These are phyloP conservation scores for Cacatua alba DNA, from an alignment of 2,113 vertebrate species.

Conservation along the genomic window DNA sequence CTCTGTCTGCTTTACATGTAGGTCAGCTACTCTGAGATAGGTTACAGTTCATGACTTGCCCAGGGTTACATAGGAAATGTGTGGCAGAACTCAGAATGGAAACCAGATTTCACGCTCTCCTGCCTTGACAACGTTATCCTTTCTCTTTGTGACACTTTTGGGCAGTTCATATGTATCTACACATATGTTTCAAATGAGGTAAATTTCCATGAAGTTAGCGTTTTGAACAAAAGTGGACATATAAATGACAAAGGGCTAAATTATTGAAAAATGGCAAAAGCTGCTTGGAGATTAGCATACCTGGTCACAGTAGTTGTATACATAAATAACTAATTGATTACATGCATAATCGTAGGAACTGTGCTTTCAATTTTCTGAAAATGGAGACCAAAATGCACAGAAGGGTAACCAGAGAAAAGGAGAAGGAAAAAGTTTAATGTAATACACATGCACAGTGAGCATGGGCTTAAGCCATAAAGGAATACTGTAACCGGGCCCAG, in stretches of 20 bases:
- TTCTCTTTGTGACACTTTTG: slow-evolving; percentile 53
- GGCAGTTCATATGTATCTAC: neutral
- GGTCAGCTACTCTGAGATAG: slow-evolving; percentile 19
- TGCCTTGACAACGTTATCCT: slow-evolving; percentile 62
- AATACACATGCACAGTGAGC: neutral
- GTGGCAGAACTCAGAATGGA: slow-evolving; percentile 62
- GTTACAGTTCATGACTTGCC: slow-evolving; percentile 68
- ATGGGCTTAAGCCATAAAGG: neutral
- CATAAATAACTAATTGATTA: slow-evolving; percentile 45
- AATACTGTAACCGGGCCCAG: neutral
- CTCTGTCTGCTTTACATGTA: slow-evolving; percentile 26
- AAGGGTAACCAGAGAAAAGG: neutral
- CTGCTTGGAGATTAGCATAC: slow-evolving; percentile 46
- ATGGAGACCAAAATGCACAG: neutral
- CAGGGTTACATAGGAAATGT: slow-evolving; percentile 69
- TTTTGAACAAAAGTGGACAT: neutral
- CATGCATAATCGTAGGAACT: neutral
- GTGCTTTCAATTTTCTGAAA: neutral
- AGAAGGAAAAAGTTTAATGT: neutral
- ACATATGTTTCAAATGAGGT: slow-evolving; percentile 63
- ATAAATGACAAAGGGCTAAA: slow-evolving; percentile 4
- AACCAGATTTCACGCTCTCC: slow-evolving; percentile 66
- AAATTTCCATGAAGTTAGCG: slow-evolving; percentile 52
- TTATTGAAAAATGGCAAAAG: neutral
- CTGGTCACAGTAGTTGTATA: slow-evolving; percentile 26